phyloP scores from a whole-genome alignment of 2,113 vertebrate genomes.

The Cebus imitator region DNA sequence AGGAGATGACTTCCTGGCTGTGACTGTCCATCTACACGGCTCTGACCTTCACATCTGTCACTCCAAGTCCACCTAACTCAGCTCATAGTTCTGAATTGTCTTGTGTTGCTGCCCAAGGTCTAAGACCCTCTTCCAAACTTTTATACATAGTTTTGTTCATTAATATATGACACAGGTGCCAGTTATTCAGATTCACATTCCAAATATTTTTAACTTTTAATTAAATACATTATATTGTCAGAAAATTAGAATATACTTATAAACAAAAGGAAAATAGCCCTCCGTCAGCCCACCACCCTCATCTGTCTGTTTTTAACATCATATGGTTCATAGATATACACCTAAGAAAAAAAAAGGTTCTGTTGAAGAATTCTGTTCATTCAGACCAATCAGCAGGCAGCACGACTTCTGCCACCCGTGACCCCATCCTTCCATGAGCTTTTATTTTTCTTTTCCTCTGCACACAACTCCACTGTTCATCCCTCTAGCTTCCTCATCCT shows the following conservation, averaged over 20 bases:
- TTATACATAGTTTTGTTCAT: not conserved
- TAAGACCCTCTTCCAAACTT: not conserved
- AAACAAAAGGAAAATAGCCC: not conserved
- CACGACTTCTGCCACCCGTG: too few species aligned
- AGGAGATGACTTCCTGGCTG: not conserved
- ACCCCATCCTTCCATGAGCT: not conserved
- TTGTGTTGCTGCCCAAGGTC: not conserved
- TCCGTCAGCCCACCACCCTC: not conserved
- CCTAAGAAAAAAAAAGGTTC: not conserved
- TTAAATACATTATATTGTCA: not conserved
- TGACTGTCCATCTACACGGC: not conserved
- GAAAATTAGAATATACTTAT: not conserved
- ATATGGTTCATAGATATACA: fast-evolving
- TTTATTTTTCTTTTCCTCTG: not conserved
- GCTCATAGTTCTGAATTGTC: not conserved
- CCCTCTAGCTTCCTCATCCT: not conserved
- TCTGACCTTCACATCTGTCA: not conserved
- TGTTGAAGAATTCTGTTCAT: fast-evolving
- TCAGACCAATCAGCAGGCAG: fast-evolving
- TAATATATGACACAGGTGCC: not conserved
- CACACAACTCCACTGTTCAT: not conserved
- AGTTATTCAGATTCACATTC: not conserved
- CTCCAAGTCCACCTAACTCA: not conserved
- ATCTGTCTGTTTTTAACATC: not conserved
- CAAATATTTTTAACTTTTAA: conserved; percentile 3